A percentile compares a stretch with the other conserved stretches of the same genome.
phyloP scores from a whole-genome alignment of 64 coral and sea anemone species.

The Stichodactyla mertensii region DNA sequence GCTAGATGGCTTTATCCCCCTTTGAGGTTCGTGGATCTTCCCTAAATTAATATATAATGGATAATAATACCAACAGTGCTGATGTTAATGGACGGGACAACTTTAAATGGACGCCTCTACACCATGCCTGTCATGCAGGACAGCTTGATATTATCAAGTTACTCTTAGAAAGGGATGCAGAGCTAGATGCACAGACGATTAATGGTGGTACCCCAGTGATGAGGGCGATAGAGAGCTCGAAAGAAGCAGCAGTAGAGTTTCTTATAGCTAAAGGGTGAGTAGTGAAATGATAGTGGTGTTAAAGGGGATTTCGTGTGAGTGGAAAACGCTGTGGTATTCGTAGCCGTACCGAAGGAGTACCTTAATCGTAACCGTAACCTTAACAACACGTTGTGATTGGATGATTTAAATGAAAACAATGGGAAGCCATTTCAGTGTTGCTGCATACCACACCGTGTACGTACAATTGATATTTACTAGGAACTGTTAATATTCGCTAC shows the following conservation, averaged over 20 bases:
- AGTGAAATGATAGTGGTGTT: background rate
- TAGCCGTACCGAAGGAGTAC: no score
- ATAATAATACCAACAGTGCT: constrained; percentile 47
- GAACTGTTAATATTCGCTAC: no score
- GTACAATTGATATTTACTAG: no score
- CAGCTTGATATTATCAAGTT: constrained; percentile 78
- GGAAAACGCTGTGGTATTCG: no score
- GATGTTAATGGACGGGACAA: constrained; percentile 84
- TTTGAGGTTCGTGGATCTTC: no score
- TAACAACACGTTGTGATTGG: no score
- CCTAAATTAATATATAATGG: background rate
- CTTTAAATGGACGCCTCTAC: constrained; percentile 82
- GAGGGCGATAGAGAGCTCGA: constrained; percentile 95
- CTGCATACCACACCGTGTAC: no score
- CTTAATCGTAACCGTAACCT: background rate
- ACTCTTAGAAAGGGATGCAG: constrained; percentile 76
- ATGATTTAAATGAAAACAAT: no score
- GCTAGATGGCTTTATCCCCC: background rate
- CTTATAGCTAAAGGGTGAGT: constrained; percentile 90
- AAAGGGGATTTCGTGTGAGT: no score
- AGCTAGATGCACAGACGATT: constrained; percentile 87
- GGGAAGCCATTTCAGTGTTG: no score
- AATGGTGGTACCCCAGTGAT: constrained; percentile 91
- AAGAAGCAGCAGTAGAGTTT: constrained; percentile 68
- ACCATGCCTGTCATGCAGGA: constrained; percentile 89